Percentiles rank a stretch among this genome's conserved stretches.
phyloP scores from a whole-genome alignment of 2,113 vertebrate genomes.

The Centrocercus urophasianus region DNA sequence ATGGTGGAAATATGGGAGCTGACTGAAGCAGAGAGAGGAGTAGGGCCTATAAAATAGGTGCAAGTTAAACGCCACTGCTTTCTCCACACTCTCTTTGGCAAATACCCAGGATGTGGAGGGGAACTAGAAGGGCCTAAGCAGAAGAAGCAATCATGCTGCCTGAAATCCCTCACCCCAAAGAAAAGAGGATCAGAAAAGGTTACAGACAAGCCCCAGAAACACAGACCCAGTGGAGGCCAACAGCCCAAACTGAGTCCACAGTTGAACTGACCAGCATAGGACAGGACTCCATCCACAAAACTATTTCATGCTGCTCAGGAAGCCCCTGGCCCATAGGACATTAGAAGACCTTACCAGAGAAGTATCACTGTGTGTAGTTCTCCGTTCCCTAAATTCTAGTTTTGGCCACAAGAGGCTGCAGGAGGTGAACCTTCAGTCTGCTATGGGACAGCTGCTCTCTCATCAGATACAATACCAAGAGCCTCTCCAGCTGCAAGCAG shows the following conservation, averaged over 20 bases:
- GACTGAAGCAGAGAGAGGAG: not conserved
- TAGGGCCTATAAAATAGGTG: not conserved
- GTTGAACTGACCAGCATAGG: not conserved
- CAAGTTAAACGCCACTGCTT: not conserved
- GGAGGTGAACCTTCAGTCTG: not conserved
- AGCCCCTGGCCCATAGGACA: fast-evolving
- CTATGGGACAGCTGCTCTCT: not conserved
- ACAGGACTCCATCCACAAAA: not conserved
- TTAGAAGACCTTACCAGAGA: not conserved
- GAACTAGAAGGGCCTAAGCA: not conserved
- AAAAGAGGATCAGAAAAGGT: fast-evolving
- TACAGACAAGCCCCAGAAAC: not conserved
- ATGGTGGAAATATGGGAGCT: not conserved
- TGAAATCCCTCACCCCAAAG: not conserved
- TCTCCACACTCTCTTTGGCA: not conserved
- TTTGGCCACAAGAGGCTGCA: not conserved
- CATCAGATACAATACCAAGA: fast-evolving
- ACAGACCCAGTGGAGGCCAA: not conserved
- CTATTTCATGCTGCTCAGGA: not conserved
- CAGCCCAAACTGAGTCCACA: not conserved
- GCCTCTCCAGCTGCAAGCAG: not conserved
- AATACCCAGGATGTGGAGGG: fast-evolving
- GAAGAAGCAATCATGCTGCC: fast-evolving
- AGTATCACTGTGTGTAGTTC: not conserved
- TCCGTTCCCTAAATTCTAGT: not conserved